phyloP scores from a whole-genome alignment of 2,888 invertebrate genomes.

The Protonemura montana region DNA sequence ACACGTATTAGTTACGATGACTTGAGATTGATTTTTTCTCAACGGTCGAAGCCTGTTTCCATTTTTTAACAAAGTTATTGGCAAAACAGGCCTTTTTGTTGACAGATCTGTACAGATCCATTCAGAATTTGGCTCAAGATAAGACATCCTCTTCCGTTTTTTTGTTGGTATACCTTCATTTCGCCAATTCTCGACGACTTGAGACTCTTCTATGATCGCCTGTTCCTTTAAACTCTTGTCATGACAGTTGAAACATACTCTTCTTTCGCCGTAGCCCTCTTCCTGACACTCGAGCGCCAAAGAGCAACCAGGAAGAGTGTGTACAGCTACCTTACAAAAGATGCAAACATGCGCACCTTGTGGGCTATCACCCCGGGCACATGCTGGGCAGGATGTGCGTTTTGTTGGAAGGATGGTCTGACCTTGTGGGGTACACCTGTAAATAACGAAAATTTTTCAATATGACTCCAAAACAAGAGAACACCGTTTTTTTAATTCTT shows the following conservation, averaged over 20 bases:
- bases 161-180: constrained; percentile 17
- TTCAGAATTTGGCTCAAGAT: constrained; percentile 30
- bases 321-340: constrained; percentile 8
- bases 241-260: neutral
- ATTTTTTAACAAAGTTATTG: constrained; percentile 21
- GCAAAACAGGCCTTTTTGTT: neutral
- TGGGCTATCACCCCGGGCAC: neutral
- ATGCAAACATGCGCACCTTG: neutral
- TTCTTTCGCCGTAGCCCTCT: constrained; percentile 18
- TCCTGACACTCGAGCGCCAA: neutral
- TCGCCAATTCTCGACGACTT: constrained; percentile 20
- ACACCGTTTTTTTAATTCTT: neutral
- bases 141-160: constrained; percentile 8
- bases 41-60: constrained; percentile 8
- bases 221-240: neutral
- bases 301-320: neutral
- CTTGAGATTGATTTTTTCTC: neutral
- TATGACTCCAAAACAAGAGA: neutral
- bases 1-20: constrained; percentile 1
- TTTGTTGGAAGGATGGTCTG: neutral
- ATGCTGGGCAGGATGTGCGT: constrained; percentile 7
- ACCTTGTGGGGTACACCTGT: neutral
- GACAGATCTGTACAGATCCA: neutral
- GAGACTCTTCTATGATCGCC: neutral
- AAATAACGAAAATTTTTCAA: neutral